A percentile compares a stretch with the other conserved stretches of the same genome.
These are phyloP conservation scores for Pardalotus punctatus DNA, from an alignment of 2,113 vertebrate species.

Conservation along the genomic window DNA sequence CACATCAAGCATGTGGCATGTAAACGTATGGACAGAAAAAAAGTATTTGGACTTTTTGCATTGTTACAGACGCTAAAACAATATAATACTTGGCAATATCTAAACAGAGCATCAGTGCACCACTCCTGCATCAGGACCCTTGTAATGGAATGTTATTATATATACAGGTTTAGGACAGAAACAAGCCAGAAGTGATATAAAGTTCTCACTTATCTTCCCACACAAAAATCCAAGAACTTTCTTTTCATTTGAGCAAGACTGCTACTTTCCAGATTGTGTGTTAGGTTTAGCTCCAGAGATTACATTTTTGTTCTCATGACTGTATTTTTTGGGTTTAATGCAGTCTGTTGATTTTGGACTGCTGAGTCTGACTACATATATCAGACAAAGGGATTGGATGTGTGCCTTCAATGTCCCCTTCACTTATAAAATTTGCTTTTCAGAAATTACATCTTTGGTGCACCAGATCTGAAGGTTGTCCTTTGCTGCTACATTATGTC, in stretches of 20 bases:
- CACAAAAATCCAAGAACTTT: neutral
- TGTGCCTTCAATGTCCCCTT: neutral
- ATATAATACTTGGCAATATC: neutral
- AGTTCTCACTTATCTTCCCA: neutral
- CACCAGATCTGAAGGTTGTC: neutral
- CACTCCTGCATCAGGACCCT: neutral
- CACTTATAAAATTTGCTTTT: neutral
- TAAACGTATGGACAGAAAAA: neutral
- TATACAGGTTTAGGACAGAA: neutral
- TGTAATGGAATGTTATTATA: neutral
- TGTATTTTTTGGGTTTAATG: neutral
- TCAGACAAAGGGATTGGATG: neutral
- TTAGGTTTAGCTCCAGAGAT: neutral
- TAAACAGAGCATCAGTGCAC: neutral
- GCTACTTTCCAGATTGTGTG: neutral
- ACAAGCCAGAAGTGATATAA: neutral
- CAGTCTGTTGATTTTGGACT: neutral
- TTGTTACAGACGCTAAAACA: neutral
- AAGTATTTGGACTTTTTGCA: neutral
- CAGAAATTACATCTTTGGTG: slow-evolving; percentile 3
- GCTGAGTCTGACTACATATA: neutral
- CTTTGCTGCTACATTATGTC: neutral
- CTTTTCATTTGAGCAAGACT: neutral
- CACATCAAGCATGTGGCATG: neutral
- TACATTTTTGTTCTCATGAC: neutral